Percentiles rank a stretch among this genome's conserved stretches.
These are phyloP conservation scores for Empis stercorea DNA, from an alignment of 2,888 invertebrate genomes.

Conservation along the genomic window DNA sequence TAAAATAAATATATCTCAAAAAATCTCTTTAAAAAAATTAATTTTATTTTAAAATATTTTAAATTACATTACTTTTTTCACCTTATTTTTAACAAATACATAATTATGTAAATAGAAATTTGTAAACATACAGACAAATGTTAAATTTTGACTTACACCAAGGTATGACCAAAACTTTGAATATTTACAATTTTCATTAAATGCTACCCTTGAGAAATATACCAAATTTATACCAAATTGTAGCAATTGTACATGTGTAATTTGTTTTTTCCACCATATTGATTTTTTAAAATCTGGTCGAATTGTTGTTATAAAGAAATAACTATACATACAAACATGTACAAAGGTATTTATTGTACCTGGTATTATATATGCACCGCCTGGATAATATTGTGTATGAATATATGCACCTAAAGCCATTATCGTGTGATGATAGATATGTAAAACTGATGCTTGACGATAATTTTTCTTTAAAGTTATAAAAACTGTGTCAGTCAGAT, in stretches of 20 bases:
- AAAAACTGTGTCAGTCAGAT: slow-evolving; percentile 54
- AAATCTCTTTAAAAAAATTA: too few relatives aligned
- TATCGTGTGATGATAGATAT: slow-evolving; percentile 55
- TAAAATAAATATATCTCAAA: too few relatives aligned
- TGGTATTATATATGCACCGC: slow-evolving; percentile 51
- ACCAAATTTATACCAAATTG: slow-evolving; percentile 47
- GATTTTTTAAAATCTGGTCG: slow-evolving; percentile 55
- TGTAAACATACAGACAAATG: slow-evolving; percentile 50
- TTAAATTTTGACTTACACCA: slow-evolving; percentile 49
- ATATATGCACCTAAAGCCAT: slow-evolving; percentile 50
- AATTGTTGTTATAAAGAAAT: slow-evolving; percentile 62
- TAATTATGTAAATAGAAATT: slow-evolving; percentile 45
- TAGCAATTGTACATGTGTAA: slow-evolving; percentile 67
- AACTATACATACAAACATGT: slow-evolving; percentile 69
- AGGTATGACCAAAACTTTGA: slow-evolving; percentile 43
- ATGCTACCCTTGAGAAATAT: slow-evolving; percentile 39
- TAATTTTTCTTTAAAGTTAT: slow-evolving; percentile 55
- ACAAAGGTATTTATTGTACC: slow-evolving; percentile 61
- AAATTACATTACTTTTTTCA: too few relatives aligned
- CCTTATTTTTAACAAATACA: background rate
- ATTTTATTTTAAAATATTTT: too few relatives aligned
- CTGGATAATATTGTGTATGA: slow-evolving; percentile 43
- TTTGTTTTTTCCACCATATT: slow-evolving; percentile 70
- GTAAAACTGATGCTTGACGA: slow-evolving; percentile 52
- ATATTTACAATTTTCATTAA: slow-evolving; percentile 43